These are phyloP conservation scores for Sebastolobus alascanus DNA, from an alignment of 2,797 vertebrate genomes.

Conservation along the genomic window DNA sequence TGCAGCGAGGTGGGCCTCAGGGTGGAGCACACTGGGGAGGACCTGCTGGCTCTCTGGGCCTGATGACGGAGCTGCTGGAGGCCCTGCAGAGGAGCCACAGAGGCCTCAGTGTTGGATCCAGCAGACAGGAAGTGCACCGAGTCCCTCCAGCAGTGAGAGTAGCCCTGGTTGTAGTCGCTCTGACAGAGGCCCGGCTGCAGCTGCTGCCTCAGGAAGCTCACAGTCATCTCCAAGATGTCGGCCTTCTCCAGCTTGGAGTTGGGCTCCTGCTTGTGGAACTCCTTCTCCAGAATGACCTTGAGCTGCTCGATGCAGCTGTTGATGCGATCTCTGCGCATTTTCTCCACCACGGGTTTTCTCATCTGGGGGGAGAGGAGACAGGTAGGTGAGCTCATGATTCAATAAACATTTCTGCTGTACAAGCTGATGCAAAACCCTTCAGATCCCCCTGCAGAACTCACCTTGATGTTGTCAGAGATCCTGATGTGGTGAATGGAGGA, in stretches of 20 bases:
- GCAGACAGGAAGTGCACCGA: constrained; percentile 78
- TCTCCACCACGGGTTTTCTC: constrained; percentile 89
- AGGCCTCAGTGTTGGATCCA: constrained; percentile 66
- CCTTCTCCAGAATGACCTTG: constrained; percentile 86
- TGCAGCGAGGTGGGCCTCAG: constrained; percentile 55
- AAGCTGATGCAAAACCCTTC: background rate
- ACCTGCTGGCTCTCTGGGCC: constrained; percentile 57
- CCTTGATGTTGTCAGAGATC: constrained; percentile 85
- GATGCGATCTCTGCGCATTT: constrained; percentile 88
- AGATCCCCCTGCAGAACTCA: constrained; percentile 67
- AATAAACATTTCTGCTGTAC: background rate
- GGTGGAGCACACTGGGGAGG: constrained; percentile 46
- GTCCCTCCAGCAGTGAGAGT: constrained; percentile 80
- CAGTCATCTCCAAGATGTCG: constrained; percentile 87
- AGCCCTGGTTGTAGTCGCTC: constrained; percentile 61
- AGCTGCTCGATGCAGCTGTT: constrained; percentile 89
- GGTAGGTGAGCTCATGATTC: background rate
- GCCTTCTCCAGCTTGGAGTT: constrained; percentile 88
- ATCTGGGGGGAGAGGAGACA: constrained; percentile 78
- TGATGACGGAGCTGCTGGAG: constrained; percentile 68
- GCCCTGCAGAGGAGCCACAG: constrained; percentile 69
- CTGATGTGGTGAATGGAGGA: constrained; percentile 76
- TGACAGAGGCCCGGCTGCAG: constrained; percentile 33
- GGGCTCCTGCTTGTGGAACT: constrained; percentile 83
- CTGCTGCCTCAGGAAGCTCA: constrained; percentile 62